Evolutionary conservation across 2,113 vertebrate species (phyloP), one percentile per base, ranked within the genome.

Genomic region (Xiphorhynchus elegans): DNA sequence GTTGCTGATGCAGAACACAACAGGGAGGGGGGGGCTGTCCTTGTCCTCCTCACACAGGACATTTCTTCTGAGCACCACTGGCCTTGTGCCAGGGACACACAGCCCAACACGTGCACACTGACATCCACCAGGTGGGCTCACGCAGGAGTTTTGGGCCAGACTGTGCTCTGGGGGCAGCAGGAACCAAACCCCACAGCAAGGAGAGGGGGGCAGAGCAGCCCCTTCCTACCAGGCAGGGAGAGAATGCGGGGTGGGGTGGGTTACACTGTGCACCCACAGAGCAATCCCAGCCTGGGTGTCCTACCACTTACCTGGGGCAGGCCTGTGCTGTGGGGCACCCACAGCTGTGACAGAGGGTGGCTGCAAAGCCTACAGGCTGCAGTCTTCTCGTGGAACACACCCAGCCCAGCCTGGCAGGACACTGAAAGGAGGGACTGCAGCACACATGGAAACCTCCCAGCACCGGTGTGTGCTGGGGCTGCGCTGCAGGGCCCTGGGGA

Each of bases 281-380:
- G 70, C 72, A 92, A 47, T 10, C n/a, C 73, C 8, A 1, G 0
- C 9, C n/a, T 39, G 1, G 1, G 0, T 11, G 56, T 13, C 60
- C 20, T 2, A 1, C 33, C 3, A 1, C 75, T 35, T 17, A 33
- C 83, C 79, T 33, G 14, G 6, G 64, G 31, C 55, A 63, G 47
- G 29, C 78, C 31, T 6, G 14, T 19, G 69, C 42, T 78, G 47
- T 4, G 5, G 29, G 77, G 37, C 82, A 23, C 1, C 42, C 18
- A 10, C 44, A 16, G 62, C 35, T 7, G 47, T 16, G n/a, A 40
- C n/a, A 19, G 44, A 5, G 26, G 11, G 8, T 6, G 63, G 16
- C 2, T 11, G 20, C 42, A 39, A 46, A 44, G 3, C 3, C 28
- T 9, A 3, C 64, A 37, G 47, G 68, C 72, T 67, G 39, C 76